Evolutionary conservation across 2,797 vertebrate genomes (phyloP).

Genomic region (Pseudotriccus pelzelni): DNA sequence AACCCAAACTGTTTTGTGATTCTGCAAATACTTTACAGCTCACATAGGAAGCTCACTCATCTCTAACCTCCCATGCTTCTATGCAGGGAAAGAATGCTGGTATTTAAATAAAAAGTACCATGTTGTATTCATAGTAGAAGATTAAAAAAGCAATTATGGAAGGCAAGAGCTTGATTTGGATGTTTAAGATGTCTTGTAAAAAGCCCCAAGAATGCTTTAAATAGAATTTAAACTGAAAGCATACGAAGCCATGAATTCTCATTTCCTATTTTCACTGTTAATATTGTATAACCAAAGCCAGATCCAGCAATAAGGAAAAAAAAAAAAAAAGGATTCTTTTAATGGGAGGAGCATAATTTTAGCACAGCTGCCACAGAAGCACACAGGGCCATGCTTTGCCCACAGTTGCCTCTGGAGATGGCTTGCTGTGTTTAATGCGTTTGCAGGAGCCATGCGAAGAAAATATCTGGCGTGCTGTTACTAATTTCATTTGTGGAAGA

Average conservation of each 20-base stretch:
- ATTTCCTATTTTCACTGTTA: background rate
- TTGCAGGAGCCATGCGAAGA: background rate
- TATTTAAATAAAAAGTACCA: background rate
- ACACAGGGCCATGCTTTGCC: background rate
- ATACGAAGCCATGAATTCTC: background rate
- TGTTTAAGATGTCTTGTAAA: background rate
- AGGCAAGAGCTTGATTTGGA: background rate
- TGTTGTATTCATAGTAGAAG: background rate
- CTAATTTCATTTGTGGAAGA: constrained; percentile 27
- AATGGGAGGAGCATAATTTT: background rate
- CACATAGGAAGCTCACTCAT: background rate
- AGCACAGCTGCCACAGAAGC: background rate
- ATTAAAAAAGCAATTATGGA: background rate
- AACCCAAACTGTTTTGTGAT: background rate
- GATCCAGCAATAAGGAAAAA: background rate
- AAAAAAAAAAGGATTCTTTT: background rate
- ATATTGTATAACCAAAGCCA: background rate
- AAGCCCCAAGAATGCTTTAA: background rate
- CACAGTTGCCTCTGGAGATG: background rate
- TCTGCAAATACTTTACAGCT: background rate
- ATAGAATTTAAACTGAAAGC: background rate
- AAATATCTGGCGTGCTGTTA: background rate
- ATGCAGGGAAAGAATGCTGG: background rate
- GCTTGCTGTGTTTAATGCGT: background rate
- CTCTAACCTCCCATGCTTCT: background rate